Base-by-base conservation (phyloP, 1,140 invertebrate species). In the Lanistes nyassanus region DNA sequence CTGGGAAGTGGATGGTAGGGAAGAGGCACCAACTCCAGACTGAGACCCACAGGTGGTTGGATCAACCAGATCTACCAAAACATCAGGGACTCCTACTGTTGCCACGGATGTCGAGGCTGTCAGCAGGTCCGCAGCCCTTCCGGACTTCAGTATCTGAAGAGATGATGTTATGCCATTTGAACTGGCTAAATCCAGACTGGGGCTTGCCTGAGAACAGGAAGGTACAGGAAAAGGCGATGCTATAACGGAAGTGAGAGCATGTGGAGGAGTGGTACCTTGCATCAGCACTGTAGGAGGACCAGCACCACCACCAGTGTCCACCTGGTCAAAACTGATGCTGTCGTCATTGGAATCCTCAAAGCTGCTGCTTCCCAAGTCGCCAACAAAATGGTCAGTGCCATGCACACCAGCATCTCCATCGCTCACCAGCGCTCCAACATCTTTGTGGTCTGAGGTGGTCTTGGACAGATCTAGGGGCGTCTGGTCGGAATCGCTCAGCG, bases 141-240 rank as follows among this genome's bases (percentile, higher is more conserved):
- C 29, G 9, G 29, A 60, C 9, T 60, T 31, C 56, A 26, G 23
- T n/a, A 26, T 60, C 56, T 26, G n/a, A 60, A 60, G 56, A 26
- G 29, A n/a, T 60, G 56, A n/a, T n/a, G 56, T 9, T 26, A 31
- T 60, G 56, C 29, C n/a, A 23, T 11, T 9, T 1, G 56, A 60
- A 60, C 6, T 31, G n/a, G 56, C 0, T 0, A 60, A 11, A 0
- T 23, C 56, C 0, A 60, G 56, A 60, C 56, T 23, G 23, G 29
- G 13, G n/a, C 23, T 31, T 26, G 56, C 11, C 56, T 60, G 56
- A 9, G 56, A 60, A 31, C 56, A 26, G 11, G 56, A 60, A 23
- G 56, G 56, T 60, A 60, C 29, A 31, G 56, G n/a, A 60, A 60
- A 60, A 26, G 56, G 56, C 9, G 56, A 60, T 9, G 56, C 56